Conservation (phyloP, 1,140 invertebrate genomes). For the Adelges cooleyi region DNA sequence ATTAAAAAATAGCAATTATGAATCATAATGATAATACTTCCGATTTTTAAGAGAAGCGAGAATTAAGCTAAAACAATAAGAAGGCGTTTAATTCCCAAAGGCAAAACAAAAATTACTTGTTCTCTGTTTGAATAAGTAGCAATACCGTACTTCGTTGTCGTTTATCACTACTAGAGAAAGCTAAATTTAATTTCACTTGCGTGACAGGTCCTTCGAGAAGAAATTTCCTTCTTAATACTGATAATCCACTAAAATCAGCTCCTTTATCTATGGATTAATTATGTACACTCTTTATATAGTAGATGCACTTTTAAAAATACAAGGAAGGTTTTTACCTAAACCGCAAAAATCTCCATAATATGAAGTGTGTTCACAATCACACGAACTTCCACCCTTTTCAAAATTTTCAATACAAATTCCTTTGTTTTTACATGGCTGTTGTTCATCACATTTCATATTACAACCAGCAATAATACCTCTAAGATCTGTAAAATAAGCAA, state of each 20-base stretch:
- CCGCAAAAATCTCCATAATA: conserved; percentile 66
- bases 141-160: conserved; percentile 62
- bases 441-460: conserved; percentile 74
- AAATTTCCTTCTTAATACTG: conserved; percentile 64
- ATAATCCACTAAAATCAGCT: conserved; percentile 75
- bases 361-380: conserved; percentile 77
- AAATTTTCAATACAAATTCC: conserved; percentile 83
- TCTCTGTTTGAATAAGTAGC: conserved; percentile 65
- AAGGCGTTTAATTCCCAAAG: too few species aligned
- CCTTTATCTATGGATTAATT: conserved; percentile 49
- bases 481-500: conserved; percentile 37
- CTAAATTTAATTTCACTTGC: conserved; percentile 64
- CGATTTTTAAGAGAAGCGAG: too few species aligned
- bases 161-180: conserved; percentile 67
- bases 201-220: conserved; percentile 54
- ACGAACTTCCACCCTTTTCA: conserved; percentile 65
- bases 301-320: not conserved
- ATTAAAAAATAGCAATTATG: too few species aligned
- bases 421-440: conserved; percentile 69
- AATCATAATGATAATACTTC: too few species aligned
- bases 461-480: conserved; percentile 65
- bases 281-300: not conserved
- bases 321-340: conserved; percentile 40
- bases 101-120: too few species aligned
- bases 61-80: too few species aligned